A percentile compares a stretch with the other conserved stretches of the same genome.
Evolutionary conservation across 1,140 invertebrate species (phyloP).

Genomic region (Phymorhynchus buccinoides): DNA sequence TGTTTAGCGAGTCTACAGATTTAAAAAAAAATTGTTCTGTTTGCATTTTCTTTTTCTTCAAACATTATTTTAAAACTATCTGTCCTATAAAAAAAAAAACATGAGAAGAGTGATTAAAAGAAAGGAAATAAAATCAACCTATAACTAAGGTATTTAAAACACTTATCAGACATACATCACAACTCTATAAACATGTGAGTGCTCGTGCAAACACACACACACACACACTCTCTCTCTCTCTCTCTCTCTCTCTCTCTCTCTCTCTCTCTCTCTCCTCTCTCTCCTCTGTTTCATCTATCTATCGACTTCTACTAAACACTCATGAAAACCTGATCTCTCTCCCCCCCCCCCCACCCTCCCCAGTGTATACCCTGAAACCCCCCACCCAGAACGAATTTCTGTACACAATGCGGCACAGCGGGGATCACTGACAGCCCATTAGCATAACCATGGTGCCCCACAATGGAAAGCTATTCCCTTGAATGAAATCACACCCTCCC

Average conservation of each 20-base stretch:
- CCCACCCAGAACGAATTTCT: not conserved
- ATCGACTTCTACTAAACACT: no score
- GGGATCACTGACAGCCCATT: not conserved
- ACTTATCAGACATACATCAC: slow-evolving; percentile 2
- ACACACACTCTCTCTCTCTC: not conserved
- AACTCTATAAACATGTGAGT: not conserved
- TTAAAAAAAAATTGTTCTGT: no score
- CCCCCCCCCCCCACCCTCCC: not conserved
- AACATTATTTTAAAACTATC: no score
- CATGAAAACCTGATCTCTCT: not conserved
- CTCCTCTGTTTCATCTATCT: no score
- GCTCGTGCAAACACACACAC: not conserved
- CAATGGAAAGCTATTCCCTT: not conserved
- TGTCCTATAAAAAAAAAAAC: no score
- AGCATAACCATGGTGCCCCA: not conserved
- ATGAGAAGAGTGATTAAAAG: no score
- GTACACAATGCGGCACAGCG: not conserved
- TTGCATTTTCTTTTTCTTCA: no score
- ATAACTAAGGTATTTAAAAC: no score
- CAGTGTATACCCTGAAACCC: no score
- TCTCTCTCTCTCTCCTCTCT: no score
- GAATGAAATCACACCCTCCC: not conserved
- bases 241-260: not conserved
- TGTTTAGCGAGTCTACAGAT: no score
- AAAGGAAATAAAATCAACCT: no score